Percentiles rank a stretch among this genome's conserved stretches.
Conservation (phyloP, 2,888 invertebrate species). For the Eurytoma adleriae region DNA sequence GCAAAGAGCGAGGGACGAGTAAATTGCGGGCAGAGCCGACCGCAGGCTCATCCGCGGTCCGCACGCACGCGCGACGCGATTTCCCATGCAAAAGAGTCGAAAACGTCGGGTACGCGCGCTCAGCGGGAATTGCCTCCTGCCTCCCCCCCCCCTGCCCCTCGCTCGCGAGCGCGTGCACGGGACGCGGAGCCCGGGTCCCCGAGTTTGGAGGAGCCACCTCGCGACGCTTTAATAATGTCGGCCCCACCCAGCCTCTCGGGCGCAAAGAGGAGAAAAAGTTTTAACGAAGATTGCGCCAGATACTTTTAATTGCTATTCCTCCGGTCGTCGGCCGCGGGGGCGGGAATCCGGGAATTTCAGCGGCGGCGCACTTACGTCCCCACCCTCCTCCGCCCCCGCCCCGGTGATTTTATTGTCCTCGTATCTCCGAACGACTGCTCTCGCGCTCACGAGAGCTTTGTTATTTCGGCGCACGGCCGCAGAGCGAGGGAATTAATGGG, state of each 20-base stretch:
- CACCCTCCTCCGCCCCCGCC: slow-evolving; percentile 50
- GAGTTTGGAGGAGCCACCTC: no score
- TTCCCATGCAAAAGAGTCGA: slow-evolving; percentile 72
- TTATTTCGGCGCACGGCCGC: slow-evolving; percentile 70
- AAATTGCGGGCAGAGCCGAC: not conserved
- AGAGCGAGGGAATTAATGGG: slow-evolving; percentile 69
- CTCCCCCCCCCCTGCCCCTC: no score
- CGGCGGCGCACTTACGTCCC: slow-evolving; percentile 3
- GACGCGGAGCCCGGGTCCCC: slow-evolving; percentile 7
- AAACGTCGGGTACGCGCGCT: slow-evolving; percentile 56
- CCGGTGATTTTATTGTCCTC: slow-evolving; percentile 73
- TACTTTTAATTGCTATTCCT: slow-evolving; percentile 75
- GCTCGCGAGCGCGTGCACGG: no score
- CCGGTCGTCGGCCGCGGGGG: slow-evolving; percentile 51
- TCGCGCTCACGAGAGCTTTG: slow-evolving; percentile 70
- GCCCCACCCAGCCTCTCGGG: slow-evolving; percentile 47
- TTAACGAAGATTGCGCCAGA: slow-evolving; percentile 75
- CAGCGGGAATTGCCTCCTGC: not conserved
- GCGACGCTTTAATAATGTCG: slow-evolving; percentile 73
- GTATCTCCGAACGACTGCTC: slow-evolving; percentile 69
- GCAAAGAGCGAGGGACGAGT: not conserved
- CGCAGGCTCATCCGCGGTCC: not conserved
- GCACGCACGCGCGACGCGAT: slow-evolving; percentile 58
- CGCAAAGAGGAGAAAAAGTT: slow-evolving; percentile 67
- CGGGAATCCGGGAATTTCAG: not conserved